Conservation (phyloP, 2,888 invertebrate genomes). For the Parnassius orleans region DNA sequence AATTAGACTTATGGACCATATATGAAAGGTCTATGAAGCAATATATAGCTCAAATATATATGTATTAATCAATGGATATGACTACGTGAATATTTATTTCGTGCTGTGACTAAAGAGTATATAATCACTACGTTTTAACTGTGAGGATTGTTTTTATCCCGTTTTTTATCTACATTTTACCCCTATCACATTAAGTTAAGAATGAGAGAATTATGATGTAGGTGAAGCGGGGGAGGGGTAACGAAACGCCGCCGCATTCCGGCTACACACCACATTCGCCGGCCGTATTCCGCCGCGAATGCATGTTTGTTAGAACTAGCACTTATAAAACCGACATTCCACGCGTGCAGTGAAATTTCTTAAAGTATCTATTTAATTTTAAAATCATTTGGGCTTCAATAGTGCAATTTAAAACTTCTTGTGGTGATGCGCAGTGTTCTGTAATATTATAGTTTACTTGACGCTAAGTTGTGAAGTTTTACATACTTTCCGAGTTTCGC, state of each 20-base stretch:
- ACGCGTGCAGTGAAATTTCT: slow-evolving; percentile 74
- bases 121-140: slow-evolving; percentile 6
- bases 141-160: slow-evolving; percentile 51
- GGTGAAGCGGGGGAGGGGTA: slow-evolving; percentile 37
- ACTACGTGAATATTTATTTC: too few species aligned
- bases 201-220: slow-evolving; percentile 55
- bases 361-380: slow-evolving; percentile 51
- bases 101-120: too few species aligned
- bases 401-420: slow-evolving; percentile 67
- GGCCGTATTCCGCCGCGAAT: slow-evolving; percentile 57
- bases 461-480: slow-evolving; percentile 48
- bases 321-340: slow-evolving; percentile 46
- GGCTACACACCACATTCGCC: slow-evolving; percentile 65
- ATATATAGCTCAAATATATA: too few species aligned
- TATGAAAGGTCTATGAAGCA: too few species aligned
- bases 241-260: slow-evolving; percentile 33
- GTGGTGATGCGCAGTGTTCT: slow-evolving; percentile 66
- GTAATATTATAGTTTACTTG: slow-evolving; percentile 46
- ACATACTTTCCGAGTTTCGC: slow-evolving; percentile 54
- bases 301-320: slow-evolving; percentile 37
- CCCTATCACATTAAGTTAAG: slow-evolving; percentile 68
- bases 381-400: slow-evolving; percentile 71
- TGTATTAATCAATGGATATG: too few species aligned
- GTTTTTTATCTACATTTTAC: too few species aligned
- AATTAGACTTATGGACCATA: too few species aligned